Base-by-base conservation (phyloP, 2,888 invertebrate genomes). In the Lasioglossum malachurum region DNA sequence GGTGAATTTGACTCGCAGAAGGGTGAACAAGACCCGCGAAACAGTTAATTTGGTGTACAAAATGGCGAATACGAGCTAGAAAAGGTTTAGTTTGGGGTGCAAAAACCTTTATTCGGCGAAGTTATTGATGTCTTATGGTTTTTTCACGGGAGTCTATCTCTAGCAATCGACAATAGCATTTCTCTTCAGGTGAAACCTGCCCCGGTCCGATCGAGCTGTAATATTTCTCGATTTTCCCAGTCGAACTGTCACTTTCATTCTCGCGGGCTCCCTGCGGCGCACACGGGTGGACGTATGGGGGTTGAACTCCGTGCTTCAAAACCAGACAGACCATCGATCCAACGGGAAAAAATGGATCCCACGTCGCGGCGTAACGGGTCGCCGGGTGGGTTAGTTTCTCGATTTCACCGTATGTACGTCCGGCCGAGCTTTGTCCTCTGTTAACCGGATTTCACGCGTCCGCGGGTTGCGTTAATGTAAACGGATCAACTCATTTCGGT, bases 391-490 rank as follows among this genome's bases (percentile, higher is more conserved):
- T 41, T 44, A 49, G 57, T 60, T 80, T 60, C 73, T 76, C 76
- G 67, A 80, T 86, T 80, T 69, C 67, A 73, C 46, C 69, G 60
- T 60, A 57, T 44, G 60, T 35, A n/a, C 64, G 49, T 44, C 44
- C 27, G 46, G 14, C 31, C 46, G 16, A 79, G 78, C 49, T 80
- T 77, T 60, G 46, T 31, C 23, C 74, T 60, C 57, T 16, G 86
- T 71, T 82, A 87, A 80, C 38, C 74, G 82, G 86, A 86, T 91
- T 92, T 88, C 82, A 90, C 81, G 91, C 88, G 84, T 89, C 84
- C 83, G 72, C 75, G 75, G 80, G 83, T 78, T 87, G 83, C 85
- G 86, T 90, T 91, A 87, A 88, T 86, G 86, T 83, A 83, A 90
- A 85, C 82, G 83, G 86, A 92, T 92, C 88, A 90, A 88, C 86